Conservation (phyloP, 1,140 invertebrate genomes). For the Bemisia tabaci region DNA sequence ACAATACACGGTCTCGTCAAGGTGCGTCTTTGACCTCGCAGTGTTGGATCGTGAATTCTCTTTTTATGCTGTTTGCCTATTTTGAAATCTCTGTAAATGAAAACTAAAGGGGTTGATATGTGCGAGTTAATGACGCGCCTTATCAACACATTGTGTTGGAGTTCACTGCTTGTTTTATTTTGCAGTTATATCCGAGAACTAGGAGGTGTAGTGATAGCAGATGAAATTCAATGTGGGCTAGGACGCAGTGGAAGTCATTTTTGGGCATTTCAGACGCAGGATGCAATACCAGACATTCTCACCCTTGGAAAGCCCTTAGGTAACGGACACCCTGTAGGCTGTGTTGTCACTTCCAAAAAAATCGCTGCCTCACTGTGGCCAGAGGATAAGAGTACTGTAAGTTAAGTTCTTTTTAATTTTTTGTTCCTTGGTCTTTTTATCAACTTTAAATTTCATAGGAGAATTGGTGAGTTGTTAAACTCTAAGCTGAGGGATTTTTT, state of each 20-base stretch:
- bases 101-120: too few species aligned
- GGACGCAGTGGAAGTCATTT: constrained; percentile 83
- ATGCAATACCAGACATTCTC: constrained; percentile 88
- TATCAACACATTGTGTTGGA: too few species aligned
- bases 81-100: too few species aligned
- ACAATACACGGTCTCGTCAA: too few species aligned
- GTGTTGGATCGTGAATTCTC: too few species aligned
- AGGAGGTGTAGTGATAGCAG: constrained; percentile 54
- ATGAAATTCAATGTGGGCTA: constrained; percentile 96
- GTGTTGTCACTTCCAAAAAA: constrained; percentile 81
- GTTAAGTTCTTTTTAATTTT: neutral
- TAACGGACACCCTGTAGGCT: constrained; percentile 87
- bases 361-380: constrained; percentile 44
- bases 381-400: constrained; percentile 10
- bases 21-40: too few species aligned
- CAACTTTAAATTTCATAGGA: neutral
- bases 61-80: too few species aligned
- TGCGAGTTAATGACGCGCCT: too few species aligned
- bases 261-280: constrained; percentile 89
- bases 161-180: too few species aligned
- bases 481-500: too few species aligned
- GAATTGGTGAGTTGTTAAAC: neutral
- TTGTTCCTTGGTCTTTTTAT: neutral
- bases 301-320: constrained; percentile 95
- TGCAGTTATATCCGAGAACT: constrained; percentile 12